These are phyloP conservation scores for Melipona beecheii DNA, from an alignment of 2,888 invertebrate species.

Conservation along the genomic window DNA sequence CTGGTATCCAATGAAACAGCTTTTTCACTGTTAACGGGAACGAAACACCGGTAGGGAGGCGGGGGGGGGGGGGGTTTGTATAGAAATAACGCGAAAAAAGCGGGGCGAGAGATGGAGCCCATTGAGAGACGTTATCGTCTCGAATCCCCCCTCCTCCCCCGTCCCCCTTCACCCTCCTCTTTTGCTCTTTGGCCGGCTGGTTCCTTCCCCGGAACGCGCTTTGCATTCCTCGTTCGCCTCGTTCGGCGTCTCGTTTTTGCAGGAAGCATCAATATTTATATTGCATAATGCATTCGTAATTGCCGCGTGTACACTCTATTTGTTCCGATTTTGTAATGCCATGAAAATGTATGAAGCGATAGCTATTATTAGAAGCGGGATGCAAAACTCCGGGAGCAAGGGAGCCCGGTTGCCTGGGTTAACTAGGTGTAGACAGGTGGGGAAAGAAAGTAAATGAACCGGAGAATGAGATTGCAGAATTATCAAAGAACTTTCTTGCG, in stretches of 20 bases:
- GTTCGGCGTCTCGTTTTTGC: constrained; percentile 80
- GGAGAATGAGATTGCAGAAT: constrained; percentile 74
- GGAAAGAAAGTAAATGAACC: constrained; percentile 76
- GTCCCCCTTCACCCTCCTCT: neutral
- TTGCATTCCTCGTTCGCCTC: constrained; percentile 79
- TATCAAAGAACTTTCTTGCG: constrained; percentile 74
- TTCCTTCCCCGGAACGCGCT: constrained; percentile 74
- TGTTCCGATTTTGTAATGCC: constrained; percentile 83
- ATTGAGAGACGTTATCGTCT: constrained; percentile 63
- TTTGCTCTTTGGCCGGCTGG: constrained; percentile 42
- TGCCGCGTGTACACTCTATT: constrained; percentile 83
- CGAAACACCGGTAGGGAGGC: neutral
- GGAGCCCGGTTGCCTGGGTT: constrained; percentile 52
- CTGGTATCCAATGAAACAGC: neutral
- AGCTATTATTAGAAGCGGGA: constrained; percentile 82
- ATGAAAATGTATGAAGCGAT: constrained; percentile 84
- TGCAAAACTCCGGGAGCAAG: constrained; percentile 74
- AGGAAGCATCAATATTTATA: constrained; percentile 84
- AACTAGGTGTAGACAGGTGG: constrained; percentile 74
- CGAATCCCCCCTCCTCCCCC: constrained; percentile 40
- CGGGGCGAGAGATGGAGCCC: constrained; percentile 38
- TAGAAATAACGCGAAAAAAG: constrained; percentile 26
- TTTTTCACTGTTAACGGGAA: constrained; percentile 6
- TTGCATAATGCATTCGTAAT: constrained; percentile 84
- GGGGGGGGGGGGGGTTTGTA: neutral